Conservation (phyloP, 2,888 invertebrate species). For the Drosophila monieri region DNA sequence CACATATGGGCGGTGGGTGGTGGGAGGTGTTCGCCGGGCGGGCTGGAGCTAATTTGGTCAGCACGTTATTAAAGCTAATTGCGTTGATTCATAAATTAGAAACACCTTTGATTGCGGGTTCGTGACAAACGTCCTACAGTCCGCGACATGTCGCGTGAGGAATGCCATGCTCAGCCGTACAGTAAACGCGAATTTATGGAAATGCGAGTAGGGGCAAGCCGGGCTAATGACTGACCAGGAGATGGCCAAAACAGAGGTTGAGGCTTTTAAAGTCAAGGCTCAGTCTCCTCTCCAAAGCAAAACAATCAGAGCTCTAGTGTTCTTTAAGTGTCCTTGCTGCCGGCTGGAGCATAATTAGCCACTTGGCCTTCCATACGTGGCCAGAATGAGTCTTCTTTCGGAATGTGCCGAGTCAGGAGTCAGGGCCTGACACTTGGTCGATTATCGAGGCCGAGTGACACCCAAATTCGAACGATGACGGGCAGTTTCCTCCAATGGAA, state of each 20-base stretch:
- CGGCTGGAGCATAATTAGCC: constrained; percentile 29
- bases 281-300: not conserved
- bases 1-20: constrained; percentile 13
- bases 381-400: not conserved
- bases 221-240: constrained; percentile 17
- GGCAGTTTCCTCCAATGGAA: constrained; percentile 19
- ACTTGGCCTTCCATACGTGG: constrained; percentile 34
- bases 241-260: not conserved
- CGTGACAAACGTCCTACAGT: constrained; percentile 55
- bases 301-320: no score
- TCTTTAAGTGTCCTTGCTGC: not conserved
- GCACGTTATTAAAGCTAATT: constrained; percentile 66
- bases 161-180: constrained; percentile 1
- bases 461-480: constrained; percentile 30
- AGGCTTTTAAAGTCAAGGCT: not conserved
- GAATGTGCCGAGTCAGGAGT: constrained; percentile 25
- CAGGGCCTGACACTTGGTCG: constrained; percentile 19
- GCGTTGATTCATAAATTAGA: constrained; percentile 73
- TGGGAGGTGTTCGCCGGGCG: not conserved
- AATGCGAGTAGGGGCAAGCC: not conserved
- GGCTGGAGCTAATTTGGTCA: constrained; percentile 44
- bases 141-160: constrained; percentile 12
- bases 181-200: not conserved
- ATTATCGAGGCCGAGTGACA: constrained; percentile 24
- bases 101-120: constrained; percentile 68